These are phyloP conservation scores for Pseudorectes ferrugineus DNA, from an alignment of 2,113 vertebrate genomes.

Conservation along the genomic window DNA sequence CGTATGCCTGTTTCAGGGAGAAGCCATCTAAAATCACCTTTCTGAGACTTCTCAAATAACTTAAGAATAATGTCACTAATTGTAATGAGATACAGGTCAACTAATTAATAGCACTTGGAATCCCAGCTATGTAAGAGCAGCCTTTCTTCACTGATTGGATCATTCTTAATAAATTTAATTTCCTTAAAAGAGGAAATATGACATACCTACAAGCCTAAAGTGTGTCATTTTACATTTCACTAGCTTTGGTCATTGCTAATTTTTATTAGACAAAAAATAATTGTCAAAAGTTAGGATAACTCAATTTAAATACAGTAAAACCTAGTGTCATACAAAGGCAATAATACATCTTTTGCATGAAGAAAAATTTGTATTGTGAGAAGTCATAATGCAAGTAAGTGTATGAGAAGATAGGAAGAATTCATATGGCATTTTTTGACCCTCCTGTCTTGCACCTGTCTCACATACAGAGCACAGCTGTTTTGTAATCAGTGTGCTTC, in stretches of 20 bases:
- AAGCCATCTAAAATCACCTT: not conserved
- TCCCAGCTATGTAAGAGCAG: not conserved
- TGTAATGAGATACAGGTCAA: not conserved
- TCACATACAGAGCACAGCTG: not conserved
- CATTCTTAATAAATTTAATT: not conserved
- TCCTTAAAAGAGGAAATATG: not conserved
- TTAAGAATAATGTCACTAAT: not conserved
- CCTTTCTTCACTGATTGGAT: not conserved
- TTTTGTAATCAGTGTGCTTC: not conserved
- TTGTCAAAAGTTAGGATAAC: not conserved
- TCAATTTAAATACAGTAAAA: not conserved
- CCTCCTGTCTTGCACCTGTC: fast-evolving
- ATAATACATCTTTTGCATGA: not conserved
- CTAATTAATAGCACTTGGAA: not conserved
- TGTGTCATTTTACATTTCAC: not conserved
- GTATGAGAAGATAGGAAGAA: not conserved
- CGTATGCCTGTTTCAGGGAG: not conserved
- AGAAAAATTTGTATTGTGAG: not conserved
- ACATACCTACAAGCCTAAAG: not conserved
- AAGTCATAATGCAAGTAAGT: not conserved
- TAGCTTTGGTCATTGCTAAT: not conserved
- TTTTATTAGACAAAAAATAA: not conserved
- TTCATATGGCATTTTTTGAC: fast-evolving
- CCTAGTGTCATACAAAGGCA: not conserved
- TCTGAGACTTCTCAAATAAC: not conserved